Base-by-base conservation (phyloP, 2,888 invertebrate species). In the Hirudinaria manillensis region DNA sequence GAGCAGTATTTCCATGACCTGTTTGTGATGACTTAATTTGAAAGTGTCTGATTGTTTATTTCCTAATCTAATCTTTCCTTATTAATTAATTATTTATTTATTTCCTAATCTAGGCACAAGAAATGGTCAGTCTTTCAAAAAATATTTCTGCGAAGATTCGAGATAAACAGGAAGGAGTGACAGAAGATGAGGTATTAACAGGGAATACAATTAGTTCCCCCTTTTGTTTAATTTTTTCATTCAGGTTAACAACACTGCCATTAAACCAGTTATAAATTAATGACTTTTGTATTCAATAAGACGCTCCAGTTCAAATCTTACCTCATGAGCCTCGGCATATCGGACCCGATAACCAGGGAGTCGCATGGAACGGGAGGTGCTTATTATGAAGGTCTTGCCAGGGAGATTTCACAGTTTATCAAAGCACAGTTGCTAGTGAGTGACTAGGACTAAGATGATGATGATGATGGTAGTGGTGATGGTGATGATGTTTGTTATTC, bases 321-420 rank as follows among this genome's bases (percentile, higher is more conserved):
- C 84, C 87, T 99, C 70, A 89, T 99, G 87, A 97, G 96, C 84
- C 88, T 99, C 82, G 99, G 99, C 80, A 95, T 99, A 79, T 94
- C 94, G 82, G 97, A 99, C 87, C 98, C 98, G 0, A 98, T 98
- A 0, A 98, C 97, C 0, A 89, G 95, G 82, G 93, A 93, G 82
- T 89, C 92, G 19, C 94, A 91, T 83, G 91, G 73, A 38, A 68
- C 91, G 75, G 93, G 93, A 79, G 81, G 82, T 76, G 91, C 91
- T 78, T 98, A 94, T 85, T 93, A 92, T 84, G 88, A 89, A 81
- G 91, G 92, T 80, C 82, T 99, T 71, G 93, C 95, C 0, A 90
- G 90, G 82, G 92, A 99, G 55, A 67, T 73, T 32, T 55, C 61
- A 21, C 29, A 72, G 16, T 53, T 75, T 65, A 53, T 77, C 36